phyloP scores from a whole-genome alignment of 2,888 invertebrate species.

The Volucella inflata region DNA sequence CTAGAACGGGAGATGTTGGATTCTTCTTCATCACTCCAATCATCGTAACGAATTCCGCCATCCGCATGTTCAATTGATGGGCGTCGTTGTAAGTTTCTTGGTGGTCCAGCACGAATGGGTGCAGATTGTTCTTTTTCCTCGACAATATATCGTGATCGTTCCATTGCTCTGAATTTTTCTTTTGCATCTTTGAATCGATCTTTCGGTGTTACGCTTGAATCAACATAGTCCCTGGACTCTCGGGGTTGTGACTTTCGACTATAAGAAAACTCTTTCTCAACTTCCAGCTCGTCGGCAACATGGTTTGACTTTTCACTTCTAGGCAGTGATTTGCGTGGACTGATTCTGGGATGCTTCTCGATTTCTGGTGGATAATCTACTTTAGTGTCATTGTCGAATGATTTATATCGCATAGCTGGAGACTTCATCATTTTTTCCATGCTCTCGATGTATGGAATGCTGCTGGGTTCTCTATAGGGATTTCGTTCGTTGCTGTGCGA shows the following conservation, averaged over 20 bases:
- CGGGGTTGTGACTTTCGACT: constrained; percentile 74
- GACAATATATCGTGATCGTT: constrained; percentile 86
- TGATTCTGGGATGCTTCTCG: constrained; percentile 76
- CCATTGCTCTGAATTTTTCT: constrained; percentile 92
- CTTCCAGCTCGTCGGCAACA: constrained; percentile 75
- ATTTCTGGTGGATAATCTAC: constrained; percentile 53
- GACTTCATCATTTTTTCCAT: constrained; percentile 84
- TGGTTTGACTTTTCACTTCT: constrained; percentile 71
- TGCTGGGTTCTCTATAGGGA: constrained; percentile 83
- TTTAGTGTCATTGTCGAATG: constrained; percentile 78
- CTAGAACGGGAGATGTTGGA: constrained; percentile 76
- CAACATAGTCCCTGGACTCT: constrained; percentile 54
- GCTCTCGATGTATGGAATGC: constrained; percentile 83
- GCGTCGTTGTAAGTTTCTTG: constrained; percentile 78
- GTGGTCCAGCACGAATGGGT: constrained; percentile 30
- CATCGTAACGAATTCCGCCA: constrained; percentile 78
- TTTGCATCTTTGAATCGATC: constrained; percentile 94
- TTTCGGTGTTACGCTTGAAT: constrained; percentile 86
- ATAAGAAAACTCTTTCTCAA: constrained; percentile 75
- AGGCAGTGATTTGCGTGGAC: constrained; percentile 77
- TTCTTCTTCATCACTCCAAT: constrained; percentile 82
- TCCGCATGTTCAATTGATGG: constrained; percentile 78
- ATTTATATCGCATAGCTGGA: constrained; percentile 82
- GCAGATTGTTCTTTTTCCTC: constrained; percentile 80
- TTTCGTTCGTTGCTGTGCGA: constrained; percentile 81